These are phyloP conservation scores for Papilio glaucus DNA, from an alignment of 1,140 invertebrate genomes.

Conservation along the genomic window DNA sequence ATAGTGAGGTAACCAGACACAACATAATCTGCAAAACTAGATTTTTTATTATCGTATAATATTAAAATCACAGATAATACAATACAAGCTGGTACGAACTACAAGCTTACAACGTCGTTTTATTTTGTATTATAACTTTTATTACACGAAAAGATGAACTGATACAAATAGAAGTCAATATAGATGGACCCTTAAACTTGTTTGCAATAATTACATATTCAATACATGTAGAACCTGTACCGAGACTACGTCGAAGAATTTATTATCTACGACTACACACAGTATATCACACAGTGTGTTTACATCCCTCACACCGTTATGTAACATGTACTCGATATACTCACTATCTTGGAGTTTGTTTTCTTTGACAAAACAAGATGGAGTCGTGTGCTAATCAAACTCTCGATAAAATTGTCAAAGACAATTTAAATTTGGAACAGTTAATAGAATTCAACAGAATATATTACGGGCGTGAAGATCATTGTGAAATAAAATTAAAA, in stretches of 20 bases:
- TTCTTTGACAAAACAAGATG: constrained; percentile 51
- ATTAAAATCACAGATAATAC: too few species aligned
- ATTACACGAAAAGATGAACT: not conserved
- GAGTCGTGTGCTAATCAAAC: constrained; percentile 39
- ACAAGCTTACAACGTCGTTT: too few species aligned
- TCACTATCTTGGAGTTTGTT: constrained; percentile 30
- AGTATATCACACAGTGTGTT: constrained; percentile 35
- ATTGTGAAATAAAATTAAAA: constrained; percentile 61
- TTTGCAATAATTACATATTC: constrained; percentile 8
- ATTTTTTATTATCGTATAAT: too few species aligned
- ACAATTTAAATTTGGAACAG: constrained; percentile 83
- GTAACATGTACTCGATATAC: constrained; percentile 47
- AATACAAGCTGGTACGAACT: too few species aligned
- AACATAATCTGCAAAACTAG: too few species aligned
- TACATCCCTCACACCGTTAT: constrained; percentile 45
- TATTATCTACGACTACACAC: constrained; percentile 29
- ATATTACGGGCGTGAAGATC: constrained; percentile 87
- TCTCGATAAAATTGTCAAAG: constrained; percentile 66
- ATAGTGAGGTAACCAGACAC: too few species aligned
- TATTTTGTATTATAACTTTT: not conserved
- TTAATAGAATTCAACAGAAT: constrained; percentile 89
- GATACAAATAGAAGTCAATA: not conserved
- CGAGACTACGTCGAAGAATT: constrained; percentile 27
- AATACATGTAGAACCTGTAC: constrained; percentile 33
- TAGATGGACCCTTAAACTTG: constrained; percentile 22